These are phyloP conservation scores for Brachionus calyciflorus DNA, from an alignment of 1,140 invertebrate species.

Conservation along the genomic window DNA sequence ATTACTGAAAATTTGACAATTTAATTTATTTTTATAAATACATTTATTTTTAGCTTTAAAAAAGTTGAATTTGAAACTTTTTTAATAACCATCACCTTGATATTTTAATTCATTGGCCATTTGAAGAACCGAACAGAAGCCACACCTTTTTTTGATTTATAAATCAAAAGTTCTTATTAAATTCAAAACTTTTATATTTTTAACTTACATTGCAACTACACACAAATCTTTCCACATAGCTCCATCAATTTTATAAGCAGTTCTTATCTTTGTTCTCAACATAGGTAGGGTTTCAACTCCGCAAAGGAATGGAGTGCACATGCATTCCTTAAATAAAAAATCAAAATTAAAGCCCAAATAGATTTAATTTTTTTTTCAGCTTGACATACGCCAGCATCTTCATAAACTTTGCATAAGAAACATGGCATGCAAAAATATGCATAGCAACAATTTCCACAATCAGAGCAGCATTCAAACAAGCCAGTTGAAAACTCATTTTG, in stretches of 20 bases:
- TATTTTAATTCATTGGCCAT: not conserved
- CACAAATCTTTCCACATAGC: not conserved
- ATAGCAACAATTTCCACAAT: not conserved
- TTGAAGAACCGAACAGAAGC: not conserved
- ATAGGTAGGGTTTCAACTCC: not conserved
- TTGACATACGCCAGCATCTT: not conserved
- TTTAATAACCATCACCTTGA: not conserved
- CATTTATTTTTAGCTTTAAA: not conserved
- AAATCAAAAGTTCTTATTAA: not conserved
- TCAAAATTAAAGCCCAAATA: not conserved
- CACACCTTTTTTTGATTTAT: not conserved
- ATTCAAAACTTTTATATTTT: not conserved
- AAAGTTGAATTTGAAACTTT: not conserved
- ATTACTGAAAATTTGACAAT: too few species aligned
- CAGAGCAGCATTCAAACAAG: not conserved
- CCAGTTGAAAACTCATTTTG: not conserved
- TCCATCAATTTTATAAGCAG: not conserved
- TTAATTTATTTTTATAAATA: too few species aligned
- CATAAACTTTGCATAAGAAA: not conserved
- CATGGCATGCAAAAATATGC: conserved; percentile 2
- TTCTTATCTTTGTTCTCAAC: conserved; percentile 3
- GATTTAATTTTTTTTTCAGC: not conserved
- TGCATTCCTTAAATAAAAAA: not conserved
- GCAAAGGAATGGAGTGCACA: conserved; percentile 3
- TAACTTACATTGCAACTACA: not conserved